Evolutionary conservation across 1,140 invertebrate genomes (phyloP), one percentile per base, ranked within the genome.

Genomic region (Bombus polaris): DNA sequence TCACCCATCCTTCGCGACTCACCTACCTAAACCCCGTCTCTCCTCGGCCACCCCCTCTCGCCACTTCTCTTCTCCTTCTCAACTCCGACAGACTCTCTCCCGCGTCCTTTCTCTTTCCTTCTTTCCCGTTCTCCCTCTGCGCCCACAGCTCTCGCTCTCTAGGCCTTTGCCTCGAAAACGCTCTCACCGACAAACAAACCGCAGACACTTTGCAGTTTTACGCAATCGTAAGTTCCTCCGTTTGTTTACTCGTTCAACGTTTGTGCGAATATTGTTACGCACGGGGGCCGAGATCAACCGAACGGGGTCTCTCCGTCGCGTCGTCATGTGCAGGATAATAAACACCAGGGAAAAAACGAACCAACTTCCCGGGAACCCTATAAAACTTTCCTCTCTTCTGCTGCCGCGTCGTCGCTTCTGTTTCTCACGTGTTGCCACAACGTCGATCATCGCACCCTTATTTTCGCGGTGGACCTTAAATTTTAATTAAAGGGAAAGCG

Each of bases 1-100:
- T 85, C 83, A 57, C 85, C 92, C 92, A 90, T 93, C 93, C 91
- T 93, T 92, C 91, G 90, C 92, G 88, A 90, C 91, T 93, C 93
- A 92, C 92, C 91, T 91, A 89, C 87, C 89, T 80, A 84, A 83
- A 75, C 89, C 84, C 87, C 66, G 86, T 75, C 74, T 74, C 83
- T 81, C 79, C 90, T 89, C 92, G 81, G 72, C 87, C 87, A 68
- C 75, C 89, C 89, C 81, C 81, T 83, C 83, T 84, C 86, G 35
- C 81, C 85, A 35, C 79, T 75, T 71, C 87, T 78, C 62, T 90
- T 77, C 85, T 83, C 83, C 81, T 87, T 89, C 88, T 87, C 86
- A 80, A 78, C 82, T 83, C 86, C 87, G 87, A 75, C 89, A 71
- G 77, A 87, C 81, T 81, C 88, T 81, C 88, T 86, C 85, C 72